Evolutionary conservation across 2,888 invertebrate genomes (phyloP), one percentile per base, ranked within the genome.

Genomic region (Selenia dentaria): DNA sequence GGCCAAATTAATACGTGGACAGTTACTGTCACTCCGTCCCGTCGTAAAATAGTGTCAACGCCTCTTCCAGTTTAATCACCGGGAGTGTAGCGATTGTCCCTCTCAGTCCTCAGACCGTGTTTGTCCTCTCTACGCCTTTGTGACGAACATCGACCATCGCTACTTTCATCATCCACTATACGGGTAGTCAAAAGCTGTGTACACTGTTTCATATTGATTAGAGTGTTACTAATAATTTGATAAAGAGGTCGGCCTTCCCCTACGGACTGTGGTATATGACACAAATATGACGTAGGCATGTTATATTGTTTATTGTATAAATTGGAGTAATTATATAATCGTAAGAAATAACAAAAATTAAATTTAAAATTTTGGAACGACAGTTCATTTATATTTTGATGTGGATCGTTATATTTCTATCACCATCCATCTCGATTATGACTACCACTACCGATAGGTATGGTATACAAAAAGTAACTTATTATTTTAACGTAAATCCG

Each of bases 41-140:
- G 72, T 83, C 82, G 79, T 83, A 83, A 86, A 87, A 83, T 83
- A 82, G 83, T 86, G 87, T 87, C 86, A 83, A 83, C 81, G 79
- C 74, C 84, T 84, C 81, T 87, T 77, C 75, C 77, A 74, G 72
- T 87, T 90, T 90, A 89, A 90, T 90, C 87, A 90, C 84, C 70
- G 83, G 80, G 84, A 89, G 88, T 87, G 81, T 78, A 75, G 77
- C 79, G 81, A 83, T 84, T 83, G 88, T 83, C 77, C 77, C 79
- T 73, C 73, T 79, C 82, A 79, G 79, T 83, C 77, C 68, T 10
- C 70, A 64, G 58, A 76, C 68, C 10, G 58, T 87, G 88, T 89
- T 87, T 88, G 75, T 81, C 71, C 70, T 78, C 74, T 84, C 76
- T 73, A 74, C 76, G 76, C 85, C 83, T 88, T 88, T 90, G 87